A percentile compares a stretch with the other conserved stretches of the same genome.
Evolutionary conservation across 1,140 invertebrate genomes (phyloP).

Genomic region (Phymorhynchus buccinoides): DNA sequence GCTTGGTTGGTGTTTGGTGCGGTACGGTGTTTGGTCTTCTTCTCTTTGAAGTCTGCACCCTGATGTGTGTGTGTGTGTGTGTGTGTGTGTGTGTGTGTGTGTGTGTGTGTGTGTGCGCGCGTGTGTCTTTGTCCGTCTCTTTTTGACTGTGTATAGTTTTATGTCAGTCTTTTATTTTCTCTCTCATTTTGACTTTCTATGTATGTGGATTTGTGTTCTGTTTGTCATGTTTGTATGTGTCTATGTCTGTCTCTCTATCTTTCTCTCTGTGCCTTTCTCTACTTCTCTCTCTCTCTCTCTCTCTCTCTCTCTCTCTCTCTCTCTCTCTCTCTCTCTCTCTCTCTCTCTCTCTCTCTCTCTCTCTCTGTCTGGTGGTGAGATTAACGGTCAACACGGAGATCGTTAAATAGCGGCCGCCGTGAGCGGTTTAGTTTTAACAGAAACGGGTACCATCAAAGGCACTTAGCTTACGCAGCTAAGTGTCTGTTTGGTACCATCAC

Average conservation of each 20-base stretch:
- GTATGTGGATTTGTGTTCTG: neutral
- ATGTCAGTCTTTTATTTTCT: neutral
- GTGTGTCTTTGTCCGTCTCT: neutral
- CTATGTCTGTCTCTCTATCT: constrained; percentile 12
- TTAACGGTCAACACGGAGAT: too few relatives aligned
- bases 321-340: constrained; percentile 25
- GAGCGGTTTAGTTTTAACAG: too few relatives aligned
- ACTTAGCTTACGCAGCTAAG: too few relatives aligned
- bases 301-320: neutral
- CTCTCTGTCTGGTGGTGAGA: constrained; percentile 12
- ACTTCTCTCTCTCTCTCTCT: neutral
- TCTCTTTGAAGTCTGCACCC: neutral
- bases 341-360: constrained; percentile 29
- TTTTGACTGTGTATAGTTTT: neutral
- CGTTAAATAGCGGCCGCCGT: too few relatives aligned
- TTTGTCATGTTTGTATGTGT: neutral
- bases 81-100: neutral
- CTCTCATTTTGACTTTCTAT: constrained; percentile 2
- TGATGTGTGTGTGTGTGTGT: neutral
- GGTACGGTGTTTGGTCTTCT: neutral
- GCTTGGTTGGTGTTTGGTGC: too few relatives aligned
- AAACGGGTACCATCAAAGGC: too few relatives aligned
- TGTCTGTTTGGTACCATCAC: too few relatives aligned
- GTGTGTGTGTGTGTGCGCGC: neutral
- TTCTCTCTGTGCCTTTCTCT: neutral